Evolutionary conservation across 2,797 vertebrate genomes (phyloP).

Genomic region (Euthynnus affinis): DNA sequence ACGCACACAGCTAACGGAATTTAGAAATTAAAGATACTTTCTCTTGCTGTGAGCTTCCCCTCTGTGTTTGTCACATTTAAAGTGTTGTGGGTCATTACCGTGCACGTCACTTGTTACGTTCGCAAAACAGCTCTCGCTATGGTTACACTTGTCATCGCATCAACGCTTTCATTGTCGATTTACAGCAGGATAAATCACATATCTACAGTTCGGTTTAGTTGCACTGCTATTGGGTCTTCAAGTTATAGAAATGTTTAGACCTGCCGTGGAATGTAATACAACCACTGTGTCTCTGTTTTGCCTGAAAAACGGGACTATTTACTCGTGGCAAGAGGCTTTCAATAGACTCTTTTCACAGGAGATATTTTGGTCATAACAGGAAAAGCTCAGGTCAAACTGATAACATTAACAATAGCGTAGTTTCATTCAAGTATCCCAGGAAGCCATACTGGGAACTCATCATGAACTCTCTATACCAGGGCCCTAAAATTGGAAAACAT

Average conservation of each 20-base stretch:
- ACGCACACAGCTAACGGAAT: not conserved
- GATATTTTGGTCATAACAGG: not conserved
- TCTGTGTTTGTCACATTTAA: not conserved
- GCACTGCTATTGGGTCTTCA: not conserved
- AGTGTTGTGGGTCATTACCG: not conserved
- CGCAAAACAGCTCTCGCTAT: not conserved
- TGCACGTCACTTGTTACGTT: not conserved
- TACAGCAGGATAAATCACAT: not conserved
- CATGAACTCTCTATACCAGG: not conserved
- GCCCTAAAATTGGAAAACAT: too few species aligned
- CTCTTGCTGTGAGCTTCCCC: not conserved
- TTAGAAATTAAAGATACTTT: not conserved
- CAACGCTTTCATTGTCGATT: not conserved
- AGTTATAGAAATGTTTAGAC: not conserved
- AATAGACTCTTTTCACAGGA: not conserved
- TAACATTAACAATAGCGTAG: not conserved
- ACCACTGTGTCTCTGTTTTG: not conserved
- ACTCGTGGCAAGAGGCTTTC: not conserved
- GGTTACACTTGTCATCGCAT: not conserved
- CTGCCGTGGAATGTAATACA: not conserved
- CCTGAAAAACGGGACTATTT: not conserved
- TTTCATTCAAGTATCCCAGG: too few species aligned
- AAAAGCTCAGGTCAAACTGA: not conserved
- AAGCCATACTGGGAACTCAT: not conserved
- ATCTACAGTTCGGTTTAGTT: not conserved